Percentiles rank a stretch among this genome's conserved stretches.
phyloP scores from a whole-genome alignment of 2,888 invertebrate genomes.

The Scaptodrosophila latifasciaeformis region DNA sequence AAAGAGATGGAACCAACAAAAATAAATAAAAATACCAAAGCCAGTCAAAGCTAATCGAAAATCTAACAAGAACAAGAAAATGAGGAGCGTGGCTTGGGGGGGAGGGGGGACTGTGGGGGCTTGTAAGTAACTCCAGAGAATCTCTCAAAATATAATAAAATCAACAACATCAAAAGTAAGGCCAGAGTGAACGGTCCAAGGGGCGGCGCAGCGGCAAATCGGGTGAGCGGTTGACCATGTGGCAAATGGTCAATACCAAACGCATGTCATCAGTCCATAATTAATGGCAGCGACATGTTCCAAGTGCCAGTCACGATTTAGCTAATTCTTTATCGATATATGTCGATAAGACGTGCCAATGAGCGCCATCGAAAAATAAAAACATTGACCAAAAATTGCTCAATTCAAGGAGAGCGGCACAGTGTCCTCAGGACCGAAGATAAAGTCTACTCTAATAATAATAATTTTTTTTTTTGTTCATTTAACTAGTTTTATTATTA shows the following conservation, averaged over 20 bases:
- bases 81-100: too few species aligned
- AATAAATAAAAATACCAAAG: constrained; percentile 39
- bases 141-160: constrained; percentile 31
- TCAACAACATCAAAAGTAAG: constrained; percentile 29
- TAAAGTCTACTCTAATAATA: too few species aligned
- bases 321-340: constrained; percentile 68
- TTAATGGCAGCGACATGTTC: constrained; percentile 72
- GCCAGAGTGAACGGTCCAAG: too few species aligned
- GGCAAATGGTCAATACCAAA: constrained; percentile 2
- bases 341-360: constrained; percentile 64
- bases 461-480: too few species aligned
- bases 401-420: too few species aligned
- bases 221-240: not conserved
- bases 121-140: too few species aligned
- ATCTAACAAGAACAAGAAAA: constrained; percentile 42
- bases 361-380: too few species aligned
- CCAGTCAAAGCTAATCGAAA: constrained; percentile 59
- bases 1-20: constrained; percentile 40
- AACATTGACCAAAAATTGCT: too few species aligned
- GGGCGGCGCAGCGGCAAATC: too few species aligned
- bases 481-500: too few species aligned
- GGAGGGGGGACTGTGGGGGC: too few species aligned
- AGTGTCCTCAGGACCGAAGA: too few species aligned
- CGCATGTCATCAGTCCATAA: constrained; percentile 68
- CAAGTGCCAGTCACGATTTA: constrained; percentile 68